Conservation (phyloP, 2,797 vertebrate species). For the Prionace glauca region DNA sequence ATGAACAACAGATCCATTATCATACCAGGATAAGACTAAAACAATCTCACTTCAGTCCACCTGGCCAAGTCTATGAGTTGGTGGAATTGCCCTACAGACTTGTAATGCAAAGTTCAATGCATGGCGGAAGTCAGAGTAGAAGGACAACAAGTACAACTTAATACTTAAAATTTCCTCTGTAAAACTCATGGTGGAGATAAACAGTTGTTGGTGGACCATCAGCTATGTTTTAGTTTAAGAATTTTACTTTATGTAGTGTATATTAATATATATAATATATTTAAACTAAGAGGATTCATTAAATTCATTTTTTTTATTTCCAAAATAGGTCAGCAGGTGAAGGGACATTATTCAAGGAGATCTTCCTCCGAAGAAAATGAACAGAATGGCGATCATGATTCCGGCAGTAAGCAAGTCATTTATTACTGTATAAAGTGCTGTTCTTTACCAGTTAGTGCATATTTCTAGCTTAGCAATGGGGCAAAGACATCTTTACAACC, state of each 20-base stretch:
- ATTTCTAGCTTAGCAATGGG: no score
- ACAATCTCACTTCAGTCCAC: background rate
- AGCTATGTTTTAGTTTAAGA: background rate
- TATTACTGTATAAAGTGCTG: no score
- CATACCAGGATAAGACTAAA: background rate
- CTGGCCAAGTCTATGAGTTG: background rate
- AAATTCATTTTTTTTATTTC: background rate
- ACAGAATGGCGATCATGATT: background rate
- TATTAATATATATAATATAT: background rate
- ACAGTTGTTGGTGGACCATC: background rate
- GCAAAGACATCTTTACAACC: no score
- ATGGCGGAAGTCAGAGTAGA: background rate
- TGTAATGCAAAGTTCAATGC: background rate
- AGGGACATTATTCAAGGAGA: conserved; percentile 19
- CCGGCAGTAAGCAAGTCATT: background rate
- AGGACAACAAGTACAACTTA: background rate
- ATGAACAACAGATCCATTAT: background rate
- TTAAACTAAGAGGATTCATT: background rate
- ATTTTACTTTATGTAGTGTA: background rate
- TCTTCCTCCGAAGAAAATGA: conserved; percentile 22
- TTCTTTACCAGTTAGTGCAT: no score
- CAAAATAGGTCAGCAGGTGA: conserved; percentile 15
- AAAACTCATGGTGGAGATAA: background rate
- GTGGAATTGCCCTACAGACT: background rate
- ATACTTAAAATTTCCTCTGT: background rate